Evolutionary conservation across 92 coral and sea anemone genomes (phyloP).

Genomic region (Blastomussa wellsi): DNA sequence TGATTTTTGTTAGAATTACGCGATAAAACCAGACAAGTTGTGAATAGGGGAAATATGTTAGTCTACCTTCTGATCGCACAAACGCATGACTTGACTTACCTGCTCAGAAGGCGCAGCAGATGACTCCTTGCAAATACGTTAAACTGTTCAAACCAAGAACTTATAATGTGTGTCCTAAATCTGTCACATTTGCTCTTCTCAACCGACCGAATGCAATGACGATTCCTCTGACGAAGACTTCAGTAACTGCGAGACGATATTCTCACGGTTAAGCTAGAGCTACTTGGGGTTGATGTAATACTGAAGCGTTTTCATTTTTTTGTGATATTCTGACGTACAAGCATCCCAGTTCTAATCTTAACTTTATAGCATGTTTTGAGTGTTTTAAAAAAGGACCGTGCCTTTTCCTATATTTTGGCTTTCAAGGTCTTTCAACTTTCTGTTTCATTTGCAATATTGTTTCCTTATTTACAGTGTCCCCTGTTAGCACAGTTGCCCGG

Average conservation of each 20-base stretch:
- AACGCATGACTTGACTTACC: neutral
- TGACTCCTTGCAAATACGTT: neutral
- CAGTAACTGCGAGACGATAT: neutral
- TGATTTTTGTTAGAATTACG: neutral
- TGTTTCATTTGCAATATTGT: too few species aligned
- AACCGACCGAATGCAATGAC: neutral
- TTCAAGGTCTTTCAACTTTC: too few species aligned
- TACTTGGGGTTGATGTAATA: neutral
- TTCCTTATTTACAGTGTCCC: too few species aligned
- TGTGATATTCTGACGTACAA: neutral
- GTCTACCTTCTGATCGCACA: neutral
- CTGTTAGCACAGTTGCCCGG: too few species aligned
- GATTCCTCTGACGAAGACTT: neutral
- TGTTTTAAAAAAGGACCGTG: too few species aligned
- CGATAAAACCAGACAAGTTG: neutral
- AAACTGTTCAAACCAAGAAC: neutral
- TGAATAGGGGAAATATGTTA: neutral
- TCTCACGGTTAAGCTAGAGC: neutral
- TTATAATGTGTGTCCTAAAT: neutral
- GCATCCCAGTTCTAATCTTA: neutral
- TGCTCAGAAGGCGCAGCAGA: neutral
- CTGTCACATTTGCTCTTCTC: neutral
- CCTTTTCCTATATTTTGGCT: too few species aligned
- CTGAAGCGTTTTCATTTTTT: neutral
- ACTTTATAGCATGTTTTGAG: neutral